Base-by-base conservation (phyloP, 1,140 invertebrate genomes). In the Drosophila pseudoananassae region DNA sequence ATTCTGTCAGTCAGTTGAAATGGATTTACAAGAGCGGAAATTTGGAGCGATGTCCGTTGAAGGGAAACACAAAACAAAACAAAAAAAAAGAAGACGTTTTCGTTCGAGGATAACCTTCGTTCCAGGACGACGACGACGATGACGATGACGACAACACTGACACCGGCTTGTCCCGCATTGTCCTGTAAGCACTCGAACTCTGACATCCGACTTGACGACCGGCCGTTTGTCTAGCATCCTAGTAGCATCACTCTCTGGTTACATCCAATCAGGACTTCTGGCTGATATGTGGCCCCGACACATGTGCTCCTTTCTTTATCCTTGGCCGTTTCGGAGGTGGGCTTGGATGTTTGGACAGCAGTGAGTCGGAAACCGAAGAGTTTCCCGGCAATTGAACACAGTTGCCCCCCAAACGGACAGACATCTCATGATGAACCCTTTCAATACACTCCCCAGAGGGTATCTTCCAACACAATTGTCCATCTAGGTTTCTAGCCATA, bases 341-440 rank as follows among this genome's bases (percentile, higher is more conserved):
- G 25, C 6, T 27, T 46, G 40, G 47, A 47, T 75, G 55, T 64
- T 77, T 74, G 47, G 78, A 78, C 74, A 87, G 74, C 78, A 78
- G 47, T 68, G 56, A 78, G 61, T 64, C 66, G 77, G 68, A 64
- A 82, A 77, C 63, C 74, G 60, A 87, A 78, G 53, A 54, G 64
- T 71, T 81, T 87, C 60, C 55, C 69, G 50, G 51, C 82, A 87
- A 87, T 87, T 85, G 81, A 87, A 43, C 64, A 82, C 59, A 58
- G 31, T 68, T 70, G 53, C 38, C 76, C 58, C 55, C 36, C 3
- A 9, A 36, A 10, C 8, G 9, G 56, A 69, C 51, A 69, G 20
- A 66, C 20, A 14, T 52, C 49, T 57, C 47, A 40, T 27, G 25
- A 27, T 27, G 25, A 27, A 27, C 25, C 25, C 25, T 27, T 27